These are phyloP conservation scores for Psittacula cyanocephala DNA, from an alignment of 2,113 vertebrate species.

Conservation along the genomic window DNA sequence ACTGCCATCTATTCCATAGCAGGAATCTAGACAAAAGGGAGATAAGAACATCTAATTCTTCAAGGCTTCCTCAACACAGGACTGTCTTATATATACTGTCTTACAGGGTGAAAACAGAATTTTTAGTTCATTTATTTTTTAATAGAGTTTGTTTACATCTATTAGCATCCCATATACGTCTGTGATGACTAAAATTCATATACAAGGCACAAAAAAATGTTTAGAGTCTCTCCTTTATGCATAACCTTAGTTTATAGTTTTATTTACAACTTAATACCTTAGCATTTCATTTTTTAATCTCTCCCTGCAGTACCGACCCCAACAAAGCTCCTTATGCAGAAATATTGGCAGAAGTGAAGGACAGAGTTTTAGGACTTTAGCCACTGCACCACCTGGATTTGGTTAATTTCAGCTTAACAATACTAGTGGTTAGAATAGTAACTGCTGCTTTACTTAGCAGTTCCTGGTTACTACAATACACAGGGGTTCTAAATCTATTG, in stretches of 20 bases:
- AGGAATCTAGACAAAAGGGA: not conserved
- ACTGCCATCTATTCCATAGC: conserved; percentile 26
- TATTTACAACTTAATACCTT: not conserved
- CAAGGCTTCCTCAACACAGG: not conserved
- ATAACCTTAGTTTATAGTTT: not conserved
- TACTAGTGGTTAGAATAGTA: not conserved
- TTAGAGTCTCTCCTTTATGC: not conserved
- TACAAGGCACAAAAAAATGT: not conserved
- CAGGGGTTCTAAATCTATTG: not conserved
- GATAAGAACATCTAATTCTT: not conserved
- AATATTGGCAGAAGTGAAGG: not conserved
- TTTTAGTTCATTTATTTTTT: conserved; percentile 31
- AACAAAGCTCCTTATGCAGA: not conserved
- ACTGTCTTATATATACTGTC: not conserved
- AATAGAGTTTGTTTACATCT: not conserved
- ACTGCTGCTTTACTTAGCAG: not conserved
- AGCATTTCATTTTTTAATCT: not conserved
- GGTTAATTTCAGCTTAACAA: not conserved
- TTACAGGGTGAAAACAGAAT: not conserved
- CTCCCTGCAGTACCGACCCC: not conserved
- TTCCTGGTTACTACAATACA: not conserved
- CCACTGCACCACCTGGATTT: not conserved
- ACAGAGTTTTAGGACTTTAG: not conserved
- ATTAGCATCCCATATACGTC: not conserved
- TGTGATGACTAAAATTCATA: not conserved